These are phyloP conservation scores for Thecocarcelia acutangulata DNA, from an alignment of 2,888 invertebrate genomes.

Conservation along the genomic window DNA sequence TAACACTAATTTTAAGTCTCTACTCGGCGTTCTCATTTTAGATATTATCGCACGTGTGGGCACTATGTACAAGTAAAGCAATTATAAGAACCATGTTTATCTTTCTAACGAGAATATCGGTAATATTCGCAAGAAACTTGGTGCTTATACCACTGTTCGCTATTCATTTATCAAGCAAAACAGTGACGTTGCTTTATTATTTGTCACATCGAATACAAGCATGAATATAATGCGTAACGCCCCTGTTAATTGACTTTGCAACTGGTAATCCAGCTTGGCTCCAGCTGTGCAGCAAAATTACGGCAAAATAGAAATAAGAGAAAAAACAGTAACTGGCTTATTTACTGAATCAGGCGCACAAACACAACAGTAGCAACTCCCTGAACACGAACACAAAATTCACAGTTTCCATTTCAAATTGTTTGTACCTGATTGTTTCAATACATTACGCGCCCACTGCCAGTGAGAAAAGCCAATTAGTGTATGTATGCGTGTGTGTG, in stretches of 20 bases:
- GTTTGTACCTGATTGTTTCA: constrained; percentile 1
- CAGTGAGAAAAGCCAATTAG: not conserved
- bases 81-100: no score
- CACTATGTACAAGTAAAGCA: no score
- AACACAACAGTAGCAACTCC: constrained; percentile 47
- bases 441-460: not conserved
- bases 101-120: no score
- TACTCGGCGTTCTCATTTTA: no score
- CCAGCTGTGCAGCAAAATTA: constrained; percentile 61
- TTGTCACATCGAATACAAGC: constrained; percentile 25
- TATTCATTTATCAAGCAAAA: not conserved
- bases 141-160: constrained; percentile 24
- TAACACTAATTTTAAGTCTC: no score
- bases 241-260: constrained; percentile 68
- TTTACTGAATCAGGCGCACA: constrained; percentile 64
- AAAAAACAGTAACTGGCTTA: constrained; percentile 62
- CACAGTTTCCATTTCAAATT: not conserved
- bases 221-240: constrained; percentile 43
- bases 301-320: constrained; percentile 22
- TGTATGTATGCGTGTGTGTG: not conserved
- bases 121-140: no score
- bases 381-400: not conserved
- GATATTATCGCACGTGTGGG: no score
- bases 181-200: constrained; percentile 54
- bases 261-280: constrained; percentile 69